Percentiles rank a stretch among this genome's conserved stretches.
phyloP scores from a whole-genome alignment of 2,113 vertebrate genomes.

The Lophotis ruficrista region DNA sequence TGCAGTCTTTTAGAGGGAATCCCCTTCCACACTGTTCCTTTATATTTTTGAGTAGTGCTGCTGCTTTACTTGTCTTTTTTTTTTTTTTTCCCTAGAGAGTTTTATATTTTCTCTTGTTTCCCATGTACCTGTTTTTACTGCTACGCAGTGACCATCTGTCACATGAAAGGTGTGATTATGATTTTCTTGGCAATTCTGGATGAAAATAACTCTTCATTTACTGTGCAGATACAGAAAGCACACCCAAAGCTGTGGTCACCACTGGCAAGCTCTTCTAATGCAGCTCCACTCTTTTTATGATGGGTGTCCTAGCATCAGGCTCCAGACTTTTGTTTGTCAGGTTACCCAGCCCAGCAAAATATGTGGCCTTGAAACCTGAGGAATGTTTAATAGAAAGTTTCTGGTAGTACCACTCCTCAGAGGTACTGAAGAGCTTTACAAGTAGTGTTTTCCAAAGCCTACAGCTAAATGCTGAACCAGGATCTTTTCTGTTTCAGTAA shows the following conservation, averaged over 20 bases:
- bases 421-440: not conserved
- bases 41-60: not conserved
- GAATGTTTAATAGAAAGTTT: not conserved
- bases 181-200: not conserved
- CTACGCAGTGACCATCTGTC: not conserved
- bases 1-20: not conserved
- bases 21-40: not conserved
- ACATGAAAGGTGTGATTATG: not conserved
- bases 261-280: not conserved
- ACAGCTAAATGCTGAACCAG: not conserved
- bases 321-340: not conserved
- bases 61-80: not conserved
- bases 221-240: fast-evolving
- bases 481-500: not conserved
- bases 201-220: not conserved
- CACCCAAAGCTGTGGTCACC: not conserved
- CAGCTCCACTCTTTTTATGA: not conserved
- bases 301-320: not conserved
- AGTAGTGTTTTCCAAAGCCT: not conserved
- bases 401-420: not conserved
- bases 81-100: not conserved
- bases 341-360: not conserved
- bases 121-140: not conserved
- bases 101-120: not conserved
- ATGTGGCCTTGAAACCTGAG: not conserved